Evolutionary conservation across 2,888 invertebrate genomes (phyloP), one percentile per base, ranked within the genome.

Genomic region (Dinocampus coccinellae): DNA sequence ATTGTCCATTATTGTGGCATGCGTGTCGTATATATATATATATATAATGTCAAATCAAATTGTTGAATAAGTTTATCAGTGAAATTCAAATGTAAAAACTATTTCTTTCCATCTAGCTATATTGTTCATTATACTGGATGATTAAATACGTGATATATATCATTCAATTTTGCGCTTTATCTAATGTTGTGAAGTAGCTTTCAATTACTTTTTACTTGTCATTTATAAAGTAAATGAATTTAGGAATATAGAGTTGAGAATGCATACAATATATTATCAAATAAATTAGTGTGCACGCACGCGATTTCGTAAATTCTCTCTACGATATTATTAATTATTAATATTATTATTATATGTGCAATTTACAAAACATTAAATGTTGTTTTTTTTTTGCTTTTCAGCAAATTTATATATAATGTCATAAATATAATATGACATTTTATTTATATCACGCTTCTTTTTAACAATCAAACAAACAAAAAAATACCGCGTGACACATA

Each of bases 181-280:
- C 47, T 79, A 80, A 81, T 76, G 76, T 81, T 77, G 75, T 78
- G 77, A 47, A 70, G 77, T 78, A 77, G 78, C 73, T 77, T 76
- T 55, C 69, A 58, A 65, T 55, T 73, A 52, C 65, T 66, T 69
- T 53, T 71, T 69, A 29, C 63, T 70, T 61, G 66, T 58, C 52
- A 33, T 62, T 66, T 29, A 39, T 65, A 65, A 65, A 24, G 61
- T 73, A 42, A 42, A 65, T 39, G 42, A 74, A 55, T 55, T 24
- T 55, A 22, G 11, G 24, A 55, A 55, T 55, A 55, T 4, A 29
- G 7, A 29, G 22, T n/a, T 47, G 47, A 16, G 7, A 16, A 47
- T 47, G 20, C 16, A 47, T 47, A 47, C 47, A 47, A n/a, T n/a
- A 47, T 16, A 47, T 16, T 55, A 55, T 11, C 55, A 55, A 11